A percentile compares a stretch with the other conserved stretches of the same genome.
Conservation (phyloP, 2,113 vertebrate genomes). For the Epinephelus cyanopodus region DNA sequence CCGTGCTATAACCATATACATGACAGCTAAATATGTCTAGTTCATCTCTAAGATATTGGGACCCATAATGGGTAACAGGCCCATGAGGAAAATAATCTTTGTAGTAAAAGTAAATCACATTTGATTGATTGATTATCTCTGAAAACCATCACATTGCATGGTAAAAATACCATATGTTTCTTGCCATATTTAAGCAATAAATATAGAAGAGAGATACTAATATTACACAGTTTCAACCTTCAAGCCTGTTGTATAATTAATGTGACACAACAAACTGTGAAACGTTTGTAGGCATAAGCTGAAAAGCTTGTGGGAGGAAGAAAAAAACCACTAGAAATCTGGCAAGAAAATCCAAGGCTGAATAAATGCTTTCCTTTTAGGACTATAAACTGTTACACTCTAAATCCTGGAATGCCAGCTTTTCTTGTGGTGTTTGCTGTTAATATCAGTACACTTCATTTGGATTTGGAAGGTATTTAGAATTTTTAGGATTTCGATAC, state of each 20-base stretch:
- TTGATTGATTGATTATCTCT: neutral
- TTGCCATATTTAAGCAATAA: neutral
- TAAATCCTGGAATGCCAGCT: neutral
- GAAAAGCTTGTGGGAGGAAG: conserved; percentile 8
- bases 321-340: conserved; percentile 15
- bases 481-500: neutral
- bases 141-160: neutral
- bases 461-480: neutral
- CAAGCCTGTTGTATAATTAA: conserved; percentile 6
- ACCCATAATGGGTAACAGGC: neutral
- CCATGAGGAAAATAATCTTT: neutral
- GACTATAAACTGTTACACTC: conserved; percentile 7
- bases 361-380: neutral
- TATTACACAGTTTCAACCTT: neutral
- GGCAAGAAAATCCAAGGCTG: conserved; percentile 1
- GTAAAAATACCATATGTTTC: neutral
- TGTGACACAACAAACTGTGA: conserved; percentile 14
- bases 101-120: neutral
- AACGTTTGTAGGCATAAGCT: conserved; percentile 1
- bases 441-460: neutral
- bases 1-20: no score
- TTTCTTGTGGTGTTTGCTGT: neutral
- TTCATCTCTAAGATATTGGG: neutral
- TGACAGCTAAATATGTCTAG: neutral
- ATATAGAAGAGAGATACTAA: conserved; percentile 2